Percentiles rank a stretch among this genome's conserved stretches.
Evolutionary conservation across 30 jellyfish, hydroid and myxozoan species (phyloP).

Genomic region (Nemopilema nomurai): DNA sequence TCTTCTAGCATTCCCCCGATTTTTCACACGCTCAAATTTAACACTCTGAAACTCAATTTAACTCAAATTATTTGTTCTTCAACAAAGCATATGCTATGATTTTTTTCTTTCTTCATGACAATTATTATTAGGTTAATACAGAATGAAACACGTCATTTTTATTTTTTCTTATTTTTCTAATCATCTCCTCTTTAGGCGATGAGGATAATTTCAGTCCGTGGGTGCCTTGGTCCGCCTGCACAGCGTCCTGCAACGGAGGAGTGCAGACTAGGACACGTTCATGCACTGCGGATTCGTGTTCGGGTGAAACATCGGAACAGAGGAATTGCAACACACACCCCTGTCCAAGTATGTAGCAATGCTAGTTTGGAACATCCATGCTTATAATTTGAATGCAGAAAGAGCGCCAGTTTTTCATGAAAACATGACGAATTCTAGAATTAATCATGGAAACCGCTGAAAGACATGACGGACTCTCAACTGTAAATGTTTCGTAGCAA

Average conservation of each 20-base stretch:
- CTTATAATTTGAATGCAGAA: too few relatives aligned
- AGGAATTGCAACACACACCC: slow-evolving; percentile 22
- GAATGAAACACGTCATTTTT: too few relatives aligned
- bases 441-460: not conserved
- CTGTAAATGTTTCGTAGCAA: too few relatives aligned
- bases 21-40: too few relatives aligned
- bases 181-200: too few relatives aligned
- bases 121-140: too few relatives aligned
- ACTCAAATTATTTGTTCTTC: too few relatives aligned
- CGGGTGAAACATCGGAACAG: slow-evolving; percentile 16
- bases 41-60: too few relatives aligned
- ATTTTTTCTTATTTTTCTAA: not conserved
- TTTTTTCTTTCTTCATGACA: too few relatives aligned
- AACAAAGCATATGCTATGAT: too few relatives aligned
- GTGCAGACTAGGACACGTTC: slow-evolving; percentile 36
- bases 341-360: slow-evolving; percentile 59
- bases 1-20: too few relatives aligned
- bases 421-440: not conserved
- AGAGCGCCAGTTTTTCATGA: not conserved
- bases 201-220: slow-evolving; percentile 54
- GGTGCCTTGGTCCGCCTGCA: slow-evolving; percentile 70
- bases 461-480: not conserved
- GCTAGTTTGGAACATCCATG: too few relatives aligned
- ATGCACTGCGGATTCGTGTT: slow-evolving; percentile 28
- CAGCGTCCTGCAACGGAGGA: slow-evolving; percentile 50